A percentile compares a stretch with the other conserved stretches of the same genome.
Conservation (phyloP, 2,113 vertebrate genomes). For the Gorsachius goisagi region DNA sequence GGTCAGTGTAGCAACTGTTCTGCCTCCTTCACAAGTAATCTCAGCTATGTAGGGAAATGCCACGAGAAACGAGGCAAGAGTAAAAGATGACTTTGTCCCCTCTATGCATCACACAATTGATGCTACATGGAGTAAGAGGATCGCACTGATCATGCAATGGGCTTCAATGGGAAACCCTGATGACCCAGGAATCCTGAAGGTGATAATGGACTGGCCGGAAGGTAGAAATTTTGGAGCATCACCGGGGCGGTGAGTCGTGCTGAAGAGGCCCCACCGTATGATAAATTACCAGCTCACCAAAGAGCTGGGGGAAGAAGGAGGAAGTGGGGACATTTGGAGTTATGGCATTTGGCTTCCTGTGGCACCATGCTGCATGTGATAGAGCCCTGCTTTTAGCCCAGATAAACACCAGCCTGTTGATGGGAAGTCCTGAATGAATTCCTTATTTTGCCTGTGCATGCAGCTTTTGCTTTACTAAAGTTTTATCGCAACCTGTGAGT, state of each 20-base stretch:
- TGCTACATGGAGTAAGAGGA: background rate
- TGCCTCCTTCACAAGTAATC: background rate
- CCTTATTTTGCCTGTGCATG: background rate
- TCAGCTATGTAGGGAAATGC: background rate
- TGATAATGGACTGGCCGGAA: background rate
- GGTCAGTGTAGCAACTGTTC: background rate
- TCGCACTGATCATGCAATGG: accelerated
- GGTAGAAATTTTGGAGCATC: background rate
- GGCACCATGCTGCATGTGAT: background rate
- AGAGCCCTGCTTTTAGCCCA: background rate
- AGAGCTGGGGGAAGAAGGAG: background rate
- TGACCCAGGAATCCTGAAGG: background rate
- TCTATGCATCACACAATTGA: too few relatives aligned
- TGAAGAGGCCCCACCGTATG: background rate
- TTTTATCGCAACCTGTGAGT: background rate
- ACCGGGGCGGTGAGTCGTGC: background rate
- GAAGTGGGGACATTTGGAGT: background rate
- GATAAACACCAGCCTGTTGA: background rate
- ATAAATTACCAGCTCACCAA: background rate
- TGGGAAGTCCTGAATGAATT: background rate
- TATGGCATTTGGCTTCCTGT: accelerated
- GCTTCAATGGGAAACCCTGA: background rate
- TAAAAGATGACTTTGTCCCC: background rate
- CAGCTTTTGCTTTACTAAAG: background rate
- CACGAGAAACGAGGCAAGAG: background rate